Evolutionary conservation across 2,888 invertebrate species (phyloP).

Genomic region (Eupithecia pulchellata): DNA sequence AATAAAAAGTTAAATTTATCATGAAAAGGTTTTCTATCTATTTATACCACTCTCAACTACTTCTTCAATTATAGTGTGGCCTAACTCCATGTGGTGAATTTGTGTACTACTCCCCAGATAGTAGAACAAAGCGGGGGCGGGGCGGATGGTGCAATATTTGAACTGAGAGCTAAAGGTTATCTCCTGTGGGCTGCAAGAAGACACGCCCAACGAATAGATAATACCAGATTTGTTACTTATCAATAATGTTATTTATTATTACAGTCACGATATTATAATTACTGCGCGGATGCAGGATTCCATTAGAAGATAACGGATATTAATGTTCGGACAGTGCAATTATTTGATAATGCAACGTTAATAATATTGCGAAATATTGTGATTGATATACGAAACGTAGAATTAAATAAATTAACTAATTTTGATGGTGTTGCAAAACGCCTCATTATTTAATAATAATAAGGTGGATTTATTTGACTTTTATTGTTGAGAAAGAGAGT

Average conservation of each 20-base stretch:
- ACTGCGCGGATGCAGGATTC: constrained; percentile 28
- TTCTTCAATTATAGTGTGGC: background rate
- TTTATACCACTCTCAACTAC: too few relatives aligned
- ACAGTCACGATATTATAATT: constrained; percentile 33
- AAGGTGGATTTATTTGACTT: too few relatives aligned
- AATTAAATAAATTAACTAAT: constrained; percentile 2
- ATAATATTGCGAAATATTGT: constrained; percentile 6
- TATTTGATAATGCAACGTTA: constrained; percentile 17
- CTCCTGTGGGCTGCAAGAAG: constrained; percentile 35
- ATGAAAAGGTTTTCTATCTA: too few relatives aligned
- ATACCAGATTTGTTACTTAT: constrained; percentile 1
- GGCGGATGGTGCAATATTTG: constrained; percentile 9
- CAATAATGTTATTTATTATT: constrained; percentile 19
- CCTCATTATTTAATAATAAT: background rate
- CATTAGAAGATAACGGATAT: constrained; percentile 33
- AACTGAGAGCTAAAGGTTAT: background rate
- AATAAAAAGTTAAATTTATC: too few relatives aligned
- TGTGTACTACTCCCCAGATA: background rate
- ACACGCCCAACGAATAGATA: constrained; percentile 24
- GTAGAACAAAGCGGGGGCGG: background rate
- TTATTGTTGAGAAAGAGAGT: too few relatives aligned
- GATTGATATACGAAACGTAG: constrained; percentile 1
- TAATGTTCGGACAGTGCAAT: constrained; percentile 26
- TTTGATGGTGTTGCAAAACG: background rate
- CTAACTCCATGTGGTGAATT: background rate